Conservation (phyloP, 2,888 invertebrate species). For the Neocrepidodera transversa region DNA sequence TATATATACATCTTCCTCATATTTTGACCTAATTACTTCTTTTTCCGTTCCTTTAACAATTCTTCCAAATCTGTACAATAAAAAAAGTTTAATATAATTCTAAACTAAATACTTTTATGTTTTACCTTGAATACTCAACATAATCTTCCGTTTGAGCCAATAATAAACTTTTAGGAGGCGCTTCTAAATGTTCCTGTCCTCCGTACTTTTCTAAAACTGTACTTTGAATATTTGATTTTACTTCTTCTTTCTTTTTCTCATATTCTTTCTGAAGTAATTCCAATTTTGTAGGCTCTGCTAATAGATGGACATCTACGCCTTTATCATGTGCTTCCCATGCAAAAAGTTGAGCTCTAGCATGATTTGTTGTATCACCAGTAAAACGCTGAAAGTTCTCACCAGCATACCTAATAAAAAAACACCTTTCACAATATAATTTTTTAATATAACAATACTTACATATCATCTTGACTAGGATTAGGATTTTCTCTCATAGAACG, state of each 20-base stretch:
- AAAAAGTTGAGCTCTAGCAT: slow-evolving; percentile 92
- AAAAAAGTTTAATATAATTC: not conserved
- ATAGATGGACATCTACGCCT: slow-evolving; percentile 92
- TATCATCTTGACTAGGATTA: slow-evolving; percentile 54
- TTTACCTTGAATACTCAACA: slow-evolving; percentile 84
- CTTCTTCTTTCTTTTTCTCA: slow-evolving; percentile 86
- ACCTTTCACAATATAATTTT: too few species aligned
- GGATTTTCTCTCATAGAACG: slow-evolving; percentile 92
- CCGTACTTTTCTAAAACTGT: slow-evolving; percentile 93
- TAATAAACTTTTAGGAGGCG: slow-evolving; percentile 86
- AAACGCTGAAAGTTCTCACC: slow-evolving; percentile 97
- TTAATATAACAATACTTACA: slow-evolving; percentile 49
- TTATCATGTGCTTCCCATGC: slow-evolving; percentile 96
- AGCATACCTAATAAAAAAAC: slow-evolving; percentile 66
- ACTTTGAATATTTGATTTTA: slow-evolving; percentile 84
- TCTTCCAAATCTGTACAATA: slow-evolving; percentile 74
- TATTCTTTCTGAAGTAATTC: slow-evolving; percentile 91
- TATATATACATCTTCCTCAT: slow-evolving; percentile 91
- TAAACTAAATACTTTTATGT: not conserved
- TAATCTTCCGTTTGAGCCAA: slow-evolving; percentile 96
- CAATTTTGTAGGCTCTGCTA: slow-evolving; percentile 97
- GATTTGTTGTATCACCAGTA: slow-evolving; percentile 90
- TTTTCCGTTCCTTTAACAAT: slow-evolving; percentile 87
- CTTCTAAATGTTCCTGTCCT: slow-evolving; percentile 89
- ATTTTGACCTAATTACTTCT: slow-evolving; percentile 82